Percentiles rank a stretch among this genome's conserved stretches.
Evolutionary conservation across 1,140 invertebrate genomes (phyloP).

Genomic region (Camponotus floridanus): DNA sequence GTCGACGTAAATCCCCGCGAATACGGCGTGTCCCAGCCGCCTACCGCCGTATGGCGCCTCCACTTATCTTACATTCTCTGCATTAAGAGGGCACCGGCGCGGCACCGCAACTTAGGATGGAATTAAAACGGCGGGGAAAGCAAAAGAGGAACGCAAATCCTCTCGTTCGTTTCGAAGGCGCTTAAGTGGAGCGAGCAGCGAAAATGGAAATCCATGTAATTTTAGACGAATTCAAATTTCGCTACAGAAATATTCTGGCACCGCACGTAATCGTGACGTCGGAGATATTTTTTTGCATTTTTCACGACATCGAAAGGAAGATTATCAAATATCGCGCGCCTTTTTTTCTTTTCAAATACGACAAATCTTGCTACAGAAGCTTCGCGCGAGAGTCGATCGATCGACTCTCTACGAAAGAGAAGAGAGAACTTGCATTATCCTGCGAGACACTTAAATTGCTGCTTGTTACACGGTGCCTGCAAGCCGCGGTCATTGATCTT

Average conservation of each 20-base stretch:
- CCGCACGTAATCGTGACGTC: background rate
- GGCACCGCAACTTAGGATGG: constrained; percentile 6
- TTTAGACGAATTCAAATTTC: constrained; percentile 5
- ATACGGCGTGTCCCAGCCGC: constrained; percentile 65
- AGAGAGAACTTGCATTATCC: constrained; percentile 52
- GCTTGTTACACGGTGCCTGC: constrained; percentile 51
- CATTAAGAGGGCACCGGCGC: constrained; percentile 31
- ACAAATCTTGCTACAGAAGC: background rate
- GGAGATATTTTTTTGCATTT: background rate
- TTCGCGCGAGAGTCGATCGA: constrained; percentile 34
- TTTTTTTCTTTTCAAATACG: background rate
- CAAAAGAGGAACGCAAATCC: constrained; percentile 18
- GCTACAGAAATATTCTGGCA: background rate
- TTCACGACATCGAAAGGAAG: background rate
- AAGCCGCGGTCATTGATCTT: constrained; percentile 48
- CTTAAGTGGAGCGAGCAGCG: background rate
- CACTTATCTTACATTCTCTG: constrained; percentile 74
- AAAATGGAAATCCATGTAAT: background rate
- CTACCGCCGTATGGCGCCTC: constrained; percentile 42
- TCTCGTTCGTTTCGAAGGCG: constrained; percentile 13
- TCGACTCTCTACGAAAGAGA: constrained; percentile 18
- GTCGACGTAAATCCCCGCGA: constrained; percentile 77
- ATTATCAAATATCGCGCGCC: background rate
- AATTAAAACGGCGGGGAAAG: constrained; percentile 34
- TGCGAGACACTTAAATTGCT: constrained; percentile 61